Base-by-base conservation (phyloP, 2,113 vertebrate species). In the Asarcornis scutulata region DNA sequence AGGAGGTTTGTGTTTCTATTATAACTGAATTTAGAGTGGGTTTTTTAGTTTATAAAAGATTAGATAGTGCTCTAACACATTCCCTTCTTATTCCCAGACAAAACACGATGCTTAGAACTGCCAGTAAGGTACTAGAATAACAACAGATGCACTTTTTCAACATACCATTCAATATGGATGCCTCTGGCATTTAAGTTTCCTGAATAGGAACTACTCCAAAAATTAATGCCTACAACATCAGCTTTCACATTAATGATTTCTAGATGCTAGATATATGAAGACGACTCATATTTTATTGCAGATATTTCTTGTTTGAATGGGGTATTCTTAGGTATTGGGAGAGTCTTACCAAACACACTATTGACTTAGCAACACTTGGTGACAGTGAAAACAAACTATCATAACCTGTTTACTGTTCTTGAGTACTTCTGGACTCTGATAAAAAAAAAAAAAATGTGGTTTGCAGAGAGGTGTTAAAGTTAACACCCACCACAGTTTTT, bases 71-170 rank as follows among this genome's bases (percentile, higher is more conserved):
- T 88, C n/a, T 87, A 74, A 89, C 1, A 9, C 59, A 74, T 88
- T 77, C 73, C 83, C 11, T 89, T 80, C 63, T 94, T 68, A 74
- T 40, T 81, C 40, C 26, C 60, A 96, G 82, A 84, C 78, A 87
- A 89, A 96, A 96, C 85, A 96, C 20, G 85, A 66, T 38, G 20
- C 32, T 83, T 68, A 60, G 26, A 58, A 81, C 14, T 77, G 55
- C 40, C 64, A 83, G 42, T 31, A 77, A 95, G 29, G 8, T 67
- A 9, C 79, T 60, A 59, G 13, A 63, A 10, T 38, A 86, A 52
- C 23, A 66, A 66, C 67, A 94, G 75, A 80, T 21, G 74, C 9
- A 63, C 31, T 93, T 94, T 85, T 93, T 90, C 79, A 96, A 89
- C 91, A 89, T 63, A 74, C 5, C 27, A 12, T 36, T 94, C 59